Conservation (phyloP, 2,113 vertebrate species). For the Laterallus jamaicensis region DNA sequence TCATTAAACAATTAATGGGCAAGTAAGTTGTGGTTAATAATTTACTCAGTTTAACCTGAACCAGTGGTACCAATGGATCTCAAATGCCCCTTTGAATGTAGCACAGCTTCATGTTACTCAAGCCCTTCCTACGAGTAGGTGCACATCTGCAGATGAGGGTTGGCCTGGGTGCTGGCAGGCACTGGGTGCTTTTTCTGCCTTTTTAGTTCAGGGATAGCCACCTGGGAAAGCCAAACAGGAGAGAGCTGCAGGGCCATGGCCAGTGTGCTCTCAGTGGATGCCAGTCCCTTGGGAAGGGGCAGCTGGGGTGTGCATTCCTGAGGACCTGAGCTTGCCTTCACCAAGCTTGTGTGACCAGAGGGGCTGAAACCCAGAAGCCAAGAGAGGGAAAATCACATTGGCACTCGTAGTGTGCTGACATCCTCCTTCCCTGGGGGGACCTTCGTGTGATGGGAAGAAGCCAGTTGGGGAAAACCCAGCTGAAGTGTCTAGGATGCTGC, state of each 20-base stretch:
- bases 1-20: not conserved
- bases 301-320: accelerated
- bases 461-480: not conserved
- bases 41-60: not conserved
- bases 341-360: accelerated
- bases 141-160: accelerated
- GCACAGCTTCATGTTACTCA: not conserved
- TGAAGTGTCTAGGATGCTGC: not conserved
- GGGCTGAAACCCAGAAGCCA: not conserved
- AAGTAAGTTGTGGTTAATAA: not conserved
- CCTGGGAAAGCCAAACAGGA: not conserved
- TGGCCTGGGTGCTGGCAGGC: not conserved
- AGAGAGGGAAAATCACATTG: not conserved
- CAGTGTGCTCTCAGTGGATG: accelerated
- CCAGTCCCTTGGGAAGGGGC: accelerated
- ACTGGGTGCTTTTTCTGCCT: not conserved
- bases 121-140: not conserved
- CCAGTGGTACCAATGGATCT: not conserved
- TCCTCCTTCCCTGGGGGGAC: not conserved
- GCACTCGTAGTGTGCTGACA: accelerated
- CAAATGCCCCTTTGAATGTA: not conserved
- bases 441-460: accelerated
- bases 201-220: not conserved
- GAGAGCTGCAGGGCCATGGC: not conserved
- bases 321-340: accelerated